Base-by-base conservation (phyloP, 2,888 invertebrate species). In the Agrotis ipsilon region DNA sequence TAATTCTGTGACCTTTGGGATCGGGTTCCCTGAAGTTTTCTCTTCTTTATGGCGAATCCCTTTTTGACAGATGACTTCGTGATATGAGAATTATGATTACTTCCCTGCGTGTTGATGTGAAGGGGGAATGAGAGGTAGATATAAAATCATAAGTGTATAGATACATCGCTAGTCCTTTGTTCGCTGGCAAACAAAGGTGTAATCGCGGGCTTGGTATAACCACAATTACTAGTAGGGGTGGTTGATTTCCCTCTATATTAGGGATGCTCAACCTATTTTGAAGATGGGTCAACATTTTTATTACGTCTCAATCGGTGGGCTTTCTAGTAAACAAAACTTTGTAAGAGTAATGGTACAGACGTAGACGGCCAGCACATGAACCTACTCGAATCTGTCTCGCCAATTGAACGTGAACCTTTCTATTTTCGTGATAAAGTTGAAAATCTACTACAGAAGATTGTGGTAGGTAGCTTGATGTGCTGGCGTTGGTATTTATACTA, bases 51-150 rank as follows among this genome's bases (percentile, higher is more conserved):
- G 68, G 68, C 70, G 60, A 64, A 68, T 68, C 59, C 77, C 60
- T 71, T 71, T 70, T 49, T 63, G 75, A 72, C 60, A 51, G 70
- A 70, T 66, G 69, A 51, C 62, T 71, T 68, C 43, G 46, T 63
- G 39, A 55, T 75, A 69, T 60, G 63, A 72, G 72, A 73, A 60
- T 83, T 72, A 83, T 75, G 66, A 85, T 83, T 72, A 77, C 51
- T 72, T 72, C 77, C 18, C 62, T 55, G 57, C 62, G 59, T 64
- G 64, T 78, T 14, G 64, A 62, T 46, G 59, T 43, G 48, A 78
- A 27, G 63, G 49, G 76, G 51, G 43, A 46, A 43, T 16, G 46
- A 16, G 6, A 43, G 46, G 51, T 58, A 48, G 51, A 45, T 58
- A 57, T 78, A 27, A 39, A 71, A 45, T 51, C 46, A 19, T 45